phyloP scores from a whole-genome alignment of 1,140 invertebrate species.

The Atopsyche davidsoni region DNA sequence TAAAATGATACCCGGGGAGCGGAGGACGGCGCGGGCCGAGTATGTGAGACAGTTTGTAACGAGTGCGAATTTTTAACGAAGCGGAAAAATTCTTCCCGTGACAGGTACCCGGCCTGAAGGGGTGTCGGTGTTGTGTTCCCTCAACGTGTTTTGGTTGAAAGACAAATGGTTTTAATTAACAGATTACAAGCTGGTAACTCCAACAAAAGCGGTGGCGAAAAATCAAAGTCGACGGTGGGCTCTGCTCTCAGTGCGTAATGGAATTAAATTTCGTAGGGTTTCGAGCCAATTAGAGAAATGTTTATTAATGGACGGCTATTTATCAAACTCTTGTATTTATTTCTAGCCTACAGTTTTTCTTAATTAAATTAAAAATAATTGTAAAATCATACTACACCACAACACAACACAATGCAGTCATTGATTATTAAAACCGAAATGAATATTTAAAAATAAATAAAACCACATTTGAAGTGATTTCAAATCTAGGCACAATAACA shows the following conservation, averaged over 20 bases:
- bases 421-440: too few species aligned
- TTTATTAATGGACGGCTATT: too few species aligned
- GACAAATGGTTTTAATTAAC: conserved; percentile 32
- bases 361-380: too few species aligned
- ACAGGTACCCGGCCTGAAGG: neutral
- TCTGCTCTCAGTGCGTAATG: conserved; percentile 10
- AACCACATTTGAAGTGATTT: too few species aligned
- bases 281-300: too few species aligned
- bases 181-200: conserved; percentile 24
- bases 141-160: conserved; percentile 30
- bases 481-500: too few species aligned
- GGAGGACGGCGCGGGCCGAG: conserved; percentile 1
- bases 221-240: conserved; percentile 23
- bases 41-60: conserved; percentile 20
- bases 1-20: conserved; percentile 12
- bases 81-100: conserved; percentile 28
- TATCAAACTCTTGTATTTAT: too few species aligned
- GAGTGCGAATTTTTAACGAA: conserved; percentile 29
- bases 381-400: too few species aligned
- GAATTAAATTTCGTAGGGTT: conserved; percentile 13
- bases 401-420: too few species aligned
- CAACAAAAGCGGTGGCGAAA: conserved; percentile 19
- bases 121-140: conserved; percentile 24
- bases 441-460: too few species aligned
- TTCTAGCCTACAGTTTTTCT: too few species aligned